Percentiles rank a stretch among this genome's conserved stretches.
Evolutionary conservation across 2,797 vertebrate genomes (phyloP).

Genomic region (Natrix natrix): DNA sequence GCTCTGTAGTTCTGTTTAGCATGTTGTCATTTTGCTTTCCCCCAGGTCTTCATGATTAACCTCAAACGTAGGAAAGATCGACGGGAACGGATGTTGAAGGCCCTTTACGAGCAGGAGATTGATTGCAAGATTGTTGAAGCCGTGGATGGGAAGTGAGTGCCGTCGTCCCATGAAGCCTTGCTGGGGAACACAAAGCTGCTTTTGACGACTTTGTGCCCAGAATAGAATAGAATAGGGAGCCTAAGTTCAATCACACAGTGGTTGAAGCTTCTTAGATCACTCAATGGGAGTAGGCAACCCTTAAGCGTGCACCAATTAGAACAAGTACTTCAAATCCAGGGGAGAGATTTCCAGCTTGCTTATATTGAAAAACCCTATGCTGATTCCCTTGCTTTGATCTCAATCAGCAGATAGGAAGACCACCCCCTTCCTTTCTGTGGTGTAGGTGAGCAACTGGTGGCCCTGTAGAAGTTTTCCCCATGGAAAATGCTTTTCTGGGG

Average conservation of each 20-base stretch:
- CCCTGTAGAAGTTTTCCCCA: neutral
- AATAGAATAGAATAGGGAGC: neutral
- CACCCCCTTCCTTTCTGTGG: neutral
- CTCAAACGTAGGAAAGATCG: slow-evolving; percentile 79
- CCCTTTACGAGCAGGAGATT: slow-evolving; percentile 79
- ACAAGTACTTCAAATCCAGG: neutral
- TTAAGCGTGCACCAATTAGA: neutral
- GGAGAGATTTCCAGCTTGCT: neutral
- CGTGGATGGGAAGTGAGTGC: slow-evolving; percentile 87
- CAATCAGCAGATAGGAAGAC: neutral
- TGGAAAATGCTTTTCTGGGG: neutral
- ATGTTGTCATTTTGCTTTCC: too few relatives aligned
- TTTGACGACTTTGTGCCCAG: neutral
- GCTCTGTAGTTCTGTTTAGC: neutral
- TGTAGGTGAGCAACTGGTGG: neutral
- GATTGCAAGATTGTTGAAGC: slow-evolving; percentile 78
- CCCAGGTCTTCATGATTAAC: slow-evolving; percentile 93
- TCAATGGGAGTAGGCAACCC: neutral
- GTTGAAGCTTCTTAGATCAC: neutral
- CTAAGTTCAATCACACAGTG: neutral
- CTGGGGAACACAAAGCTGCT: neutral
- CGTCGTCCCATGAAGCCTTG: rapidly evolving
- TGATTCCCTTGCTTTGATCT: neutral
- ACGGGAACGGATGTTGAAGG: slow-evolving; percentile 79
- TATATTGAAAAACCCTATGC: neutral